phyloP scores from a whole-genome alignment of 2,113 vertebrate species.

The Gobius niger region DNA sequence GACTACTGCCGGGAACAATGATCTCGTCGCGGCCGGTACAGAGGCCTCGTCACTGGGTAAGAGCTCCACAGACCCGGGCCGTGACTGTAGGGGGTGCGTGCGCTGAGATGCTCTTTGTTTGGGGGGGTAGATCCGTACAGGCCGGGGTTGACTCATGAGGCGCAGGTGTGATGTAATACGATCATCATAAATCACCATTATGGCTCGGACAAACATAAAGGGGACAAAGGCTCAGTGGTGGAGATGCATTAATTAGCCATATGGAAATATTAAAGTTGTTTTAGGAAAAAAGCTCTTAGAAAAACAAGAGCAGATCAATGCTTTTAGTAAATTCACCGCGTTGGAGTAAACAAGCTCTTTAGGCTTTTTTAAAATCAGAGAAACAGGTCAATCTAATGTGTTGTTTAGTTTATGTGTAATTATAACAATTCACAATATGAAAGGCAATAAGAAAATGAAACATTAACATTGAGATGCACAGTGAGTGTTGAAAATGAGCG shows the following conservation, averaged over 20 bases:
- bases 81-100: constrained; percentile 36
- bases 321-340: no score
- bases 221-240: not conserved
- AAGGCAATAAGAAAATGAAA: no score
- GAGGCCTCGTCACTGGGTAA: constrained; percentile 11
- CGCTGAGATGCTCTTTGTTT: constrained; percentile 23
- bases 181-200: not conserved
- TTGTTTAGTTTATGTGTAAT: no score
- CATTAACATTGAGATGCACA: no score
- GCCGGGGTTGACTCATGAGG: constrained; percentile 13
- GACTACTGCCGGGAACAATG: constrained; percentile 56
- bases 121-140: constrained; percentile 8
- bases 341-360: no score
- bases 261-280: not conserved
- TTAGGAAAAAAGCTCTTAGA: not conserved
- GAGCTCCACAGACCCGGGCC: constrained; percentile 14
- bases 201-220: not conserved
- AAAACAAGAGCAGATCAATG: no score
- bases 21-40: constrained; percentile 24
- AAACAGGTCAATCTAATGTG: no score
- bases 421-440: no score
- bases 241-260: not conserved
- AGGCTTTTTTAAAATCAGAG: no score
- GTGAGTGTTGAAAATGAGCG: no score
- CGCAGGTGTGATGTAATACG: not conserved